Evolutionary conservation across 2,113 vertebrate genomes (phyloP), one percentile per base, ranked within the genome.

Genomic region (Petrocephalus zakoni): DNA sequence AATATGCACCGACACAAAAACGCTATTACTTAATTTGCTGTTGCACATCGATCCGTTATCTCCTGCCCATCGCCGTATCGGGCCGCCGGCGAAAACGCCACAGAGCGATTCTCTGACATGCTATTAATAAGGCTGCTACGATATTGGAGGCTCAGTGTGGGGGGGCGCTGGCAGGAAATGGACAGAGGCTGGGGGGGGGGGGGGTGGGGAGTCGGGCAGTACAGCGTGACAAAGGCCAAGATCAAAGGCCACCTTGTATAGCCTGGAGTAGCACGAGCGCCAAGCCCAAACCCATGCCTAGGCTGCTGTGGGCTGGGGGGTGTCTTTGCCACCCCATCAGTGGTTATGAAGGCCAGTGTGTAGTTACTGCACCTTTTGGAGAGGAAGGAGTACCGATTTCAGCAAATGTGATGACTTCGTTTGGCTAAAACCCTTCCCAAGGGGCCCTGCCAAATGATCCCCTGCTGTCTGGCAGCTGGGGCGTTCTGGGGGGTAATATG

Each of bases 1-100:
- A 93, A 93, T 95, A 94, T 94, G 91, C 93, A 88, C 92, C 92
- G 89, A 88, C 91, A 93, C 93, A 96, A 92, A 95, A 88, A 89
- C 91, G 90, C 93, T 94, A 93, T 96, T 96, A 95, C 93, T 96
- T 96, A 95, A 94, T 91, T 93, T 93, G 93, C 92, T 94, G 92
- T 92, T 90, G 93, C 92, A 92, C 94, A 96, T 95, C 52, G 93
- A 96, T 94, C 93, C 93, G 90, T 87, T 91, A 93, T 94, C 95
- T 92, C 92, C 85, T 92, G 94, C 94, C 91, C 64, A 87, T 78
- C 90, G 90, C 53, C 87, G 56, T 88, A 53, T 81, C 51, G 1
- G 49, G 82, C 86, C 37, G 90, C 90, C 90, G n/a, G n/a, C 91
- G 51, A 91, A 92, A 93, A 92, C 82, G 55, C 55, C 92, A 90